These are phyloP conservation scores for Zingel zingel DNA, from an alignment of 2,113 vertebrate genomes.

Conservation along the genomic window DNA sequence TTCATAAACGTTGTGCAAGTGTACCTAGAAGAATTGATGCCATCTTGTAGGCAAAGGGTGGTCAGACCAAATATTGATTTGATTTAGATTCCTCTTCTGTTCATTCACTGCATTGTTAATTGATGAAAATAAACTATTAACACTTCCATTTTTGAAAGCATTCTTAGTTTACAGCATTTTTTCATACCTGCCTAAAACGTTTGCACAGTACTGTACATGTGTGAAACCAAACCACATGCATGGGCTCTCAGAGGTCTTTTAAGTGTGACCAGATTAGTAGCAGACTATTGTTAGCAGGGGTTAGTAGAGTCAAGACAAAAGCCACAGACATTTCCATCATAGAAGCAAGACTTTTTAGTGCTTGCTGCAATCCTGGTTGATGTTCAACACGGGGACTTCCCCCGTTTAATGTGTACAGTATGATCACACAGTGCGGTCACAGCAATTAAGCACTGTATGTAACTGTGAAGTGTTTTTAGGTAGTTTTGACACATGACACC, in stretches of 20 bases:
- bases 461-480: background rate
- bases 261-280: conserved; percentile 33
- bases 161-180: too few relatives aligned
- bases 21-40: too few relatives aligned
- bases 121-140: too few relatives aligned
- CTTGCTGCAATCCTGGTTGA: background rate
- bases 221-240: conserved; percentile 6
- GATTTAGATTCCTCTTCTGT: too few relatives aligned
- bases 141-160: too few relatives aligned
- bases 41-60: too few relatives aligned
- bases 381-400: background rate
- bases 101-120: too few relatives aligned
- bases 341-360: background rate
- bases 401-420: background rate
- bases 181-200: too few relatives aligned
- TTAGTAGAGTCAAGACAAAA: conserved; percentile 19
- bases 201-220: background rate
- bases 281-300: conserved; percentile 3
- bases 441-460: background rate
- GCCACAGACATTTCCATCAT: background rate
- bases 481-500: background rate
- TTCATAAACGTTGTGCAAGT: too few relatives aligned
- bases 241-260: background rate
- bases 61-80: too few relatives aligned
- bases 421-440: background rate